Evolutionary conservation across 2,113 vertebrate genomes (phyloP), one percentile per base, ranked within the genome.

Genomic region (Maccullochella peelii): DNA sequence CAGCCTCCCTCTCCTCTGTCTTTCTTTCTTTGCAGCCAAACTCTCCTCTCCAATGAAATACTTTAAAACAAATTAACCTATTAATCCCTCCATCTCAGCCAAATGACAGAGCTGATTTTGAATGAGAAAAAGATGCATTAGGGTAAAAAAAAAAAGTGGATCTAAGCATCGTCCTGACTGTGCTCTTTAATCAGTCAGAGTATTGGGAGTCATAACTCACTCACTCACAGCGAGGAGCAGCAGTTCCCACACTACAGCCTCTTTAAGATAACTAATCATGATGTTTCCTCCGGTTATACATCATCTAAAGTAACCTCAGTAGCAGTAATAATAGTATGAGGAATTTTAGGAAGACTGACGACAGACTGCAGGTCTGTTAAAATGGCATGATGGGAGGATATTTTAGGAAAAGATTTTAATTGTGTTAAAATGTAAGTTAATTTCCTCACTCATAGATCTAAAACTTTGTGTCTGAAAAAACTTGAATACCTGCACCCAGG

Each of bases 181-280:
- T 23, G 23, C 74, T 82, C 57, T 79, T 81, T 84, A 79, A 88
- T 86, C 79, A 78, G 68, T 68, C 73, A n/a, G 80, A 55, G 42
- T 69, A 21, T 69, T 73, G 73, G 71, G 71, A 74, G 66, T 77
- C 77, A 54, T 82, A 77, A 83, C 47, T 82, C 73, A 88, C 57
- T 82, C 49, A 36, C 49, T 79, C 55, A 47, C 50, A 33, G 66
- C 52, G 8, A 59, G 52, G 49, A 73, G 73, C 77, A 70, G 68
- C 75, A n/a, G 79, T 73, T 86, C 49, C 47, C 21, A 63, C 73
- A 61, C 57, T 20, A 42, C 81, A 49, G 69, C 58, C 71, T 73
- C 79, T 86, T 75, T 76, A 36, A 81, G 86, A 85, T 74, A 79
- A 90, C 74, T 83, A 83, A 59, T 86, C 73, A 27, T 8, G 16